Evolutionary conservation across 2,888 invertebrate species (phyloP).

Genomic region (Tiliacea citrago): DNA sequence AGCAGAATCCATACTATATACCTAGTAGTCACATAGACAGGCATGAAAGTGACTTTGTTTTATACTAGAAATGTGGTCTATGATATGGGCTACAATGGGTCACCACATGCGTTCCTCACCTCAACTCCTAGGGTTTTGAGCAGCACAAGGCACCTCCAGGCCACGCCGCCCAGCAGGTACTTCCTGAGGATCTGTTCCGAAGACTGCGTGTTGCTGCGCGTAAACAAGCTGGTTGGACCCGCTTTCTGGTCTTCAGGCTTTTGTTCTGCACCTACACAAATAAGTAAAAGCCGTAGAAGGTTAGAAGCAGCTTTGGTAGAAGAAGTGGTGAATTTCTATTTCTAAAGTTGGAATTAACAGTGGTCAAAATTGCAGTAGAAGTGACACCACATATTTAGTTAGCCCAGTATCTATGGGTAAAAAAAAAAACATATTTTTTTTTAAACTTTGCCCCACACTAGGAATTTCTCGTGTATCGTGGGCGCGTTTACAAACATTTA

Average conservation of each 20-base stretch:
- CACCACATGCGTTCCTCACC: slow-evolving; percentile 71
- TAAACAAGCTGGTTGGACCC: slow-evolving; percentile 80
- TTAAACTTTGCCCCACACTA: no score
- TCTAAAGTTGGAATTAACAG: background rate
- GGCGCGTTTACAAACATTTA: no score
- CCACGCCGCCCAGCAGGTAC: slow-evolving; percentile 90
- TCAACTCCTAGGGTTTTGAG: slow-evolving; percentile 91
- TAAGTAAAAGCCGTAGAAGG: background rate
- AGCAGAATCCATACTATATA: no score
- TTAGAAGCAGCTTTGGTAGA: background rate
- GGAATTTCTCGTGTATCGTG: no score
- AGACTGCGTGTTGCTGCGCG: slow-evolving; percentile 78
- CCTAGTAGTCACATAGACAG: no score
- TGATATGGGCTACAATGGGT: no score
- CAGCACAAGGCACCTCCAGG: slow-evolving; percentile 91
- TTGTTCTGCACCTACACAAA: slow-evolving; percentile 66
- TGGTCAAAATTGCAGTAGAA: background rate
- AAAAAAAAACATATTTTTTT: no score
- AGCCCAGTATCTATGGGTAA: background rate
- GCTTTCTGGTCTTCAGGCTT: slow-evolving; percentile 66
- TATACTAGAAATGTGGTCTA: no score
- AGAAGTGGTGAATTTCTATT: background rate
- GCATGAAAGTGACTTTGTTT: no score
- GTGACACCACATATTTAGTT: background rate
- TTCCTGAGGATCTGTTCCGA: slow-evolving; percentile 85